phyloP scores from a whole-genome alignment of 1,140 invertebrate genomes.

The Triops cancriformis region DNA sequence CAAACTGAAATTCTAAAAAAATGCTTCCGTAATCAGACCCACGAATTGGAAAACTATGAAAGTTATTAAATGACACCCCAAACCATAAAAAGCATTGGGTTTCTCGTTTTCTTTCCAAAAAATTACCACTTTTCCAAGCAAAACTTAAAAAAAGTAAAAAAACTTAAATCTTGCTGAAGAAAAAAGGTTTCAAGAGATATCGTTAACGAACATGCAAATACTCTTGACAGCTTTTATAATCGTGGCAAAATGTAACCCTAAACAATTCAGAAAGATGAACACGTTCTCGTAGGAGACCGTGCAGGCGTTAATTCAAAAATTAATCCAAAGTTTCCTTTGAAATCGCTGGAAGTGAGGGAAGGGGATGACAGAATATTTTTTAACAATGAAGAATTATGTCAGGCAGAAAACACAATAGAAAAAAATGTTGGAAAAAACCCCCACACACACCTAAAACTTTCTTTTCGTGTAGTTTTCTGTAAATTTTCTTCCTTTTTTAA shows the following conservation, averaged over 20 bases:
- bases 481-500: too few relatives aligned
- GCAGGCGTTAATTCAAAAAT: neutral
- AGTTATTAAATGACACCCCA: neutral
- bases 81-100: neutral
- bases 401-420: too few relatives aligned
- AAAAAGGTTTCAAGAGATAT: neutral
- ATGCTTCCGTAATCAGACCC: neutral
- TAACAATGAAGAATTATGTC: too few relatives aligned
- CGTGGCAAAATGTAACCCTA: neutral
- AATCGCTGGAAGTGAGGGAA: too few relatives aligned
- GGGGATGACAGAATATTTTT: too few relatives aligned
- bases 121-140: neutral
- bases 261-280: neutral
- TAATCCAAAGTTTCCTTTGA: too few relatives aligned
- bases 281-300: neutral
- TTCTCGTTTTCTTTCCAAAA: neutral
- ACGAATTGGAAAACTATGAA: neutral
- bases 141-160: neutral
- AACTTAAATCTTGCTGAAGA: neutral
- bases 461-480: too few relatives aligned
- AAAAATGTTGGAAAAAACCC: too few relatives aligned
- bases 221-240: neutral
- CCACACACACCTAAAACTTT: too few relatives aligned
- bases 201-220: neutral
- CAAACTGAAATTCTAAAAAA: constrained; percentile 7